Evolutionary conservation across 2,797 vertebrate species (phyloP), one percentile per base, ranked within the genome.

Genomic region (Pteropus rufus): DNA sequence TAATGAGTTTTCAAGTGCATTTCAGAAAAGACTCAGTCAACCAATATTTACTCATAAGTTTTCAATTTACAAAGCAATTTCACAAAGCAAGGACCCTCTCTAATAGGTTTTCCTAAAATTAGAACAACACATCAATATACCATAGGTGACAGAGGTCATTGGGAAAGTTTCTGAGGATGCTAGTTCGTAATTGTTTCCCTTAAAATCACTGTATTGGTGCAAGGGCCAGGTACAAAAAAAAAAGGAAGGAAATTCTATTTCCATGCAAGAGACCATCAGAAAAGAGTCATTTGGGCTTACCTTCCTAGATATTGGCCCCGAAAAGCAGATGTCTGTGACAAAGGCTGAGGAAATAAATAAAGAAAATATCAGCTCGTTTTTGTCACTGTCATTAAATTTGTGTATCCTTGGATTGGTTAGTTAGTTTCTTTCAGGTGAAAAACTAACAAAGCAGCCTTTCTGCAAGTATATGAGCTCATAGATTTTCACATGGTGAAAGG

Each of bases 341-440:
- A 31, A 44, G 62, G 18, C 75, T 76, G 10, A 41, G 54, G 46
- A 80, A 67, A n/a, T 49, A 60, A 21, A 10, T 12, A 52, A 81
- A 87, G n/a, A 88, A 94, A 94, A 91, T 67, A 93, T 12, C 41
- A 23, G 34, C 91, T 94, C 52, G 10, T 85, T 97, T 34, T 80
- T 62, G 67, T 92, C n/a, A 46, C 7, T 90, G 29, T 69, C 72
- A 52, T 89, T 96, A 87, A 96, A 36, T 49, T 89, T 93, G 56
- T 89, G 31, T 67, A 24, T 23, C 72, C 76, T 54, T 65, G 96
- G 80, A 65, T 94, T 84, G 82, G n/a, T 77, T 97, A 93, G 93
- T 75, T 94, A 95, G 98, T 96, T 93, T 97, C 46, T 93, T 97
- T 89, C 76, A 80, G 67, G 77, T 49, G 73, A 80, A 96, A 83